Conservation (phyloP, 2,888 invertebrate species). For the Aspidapion aeneum region DNA sequence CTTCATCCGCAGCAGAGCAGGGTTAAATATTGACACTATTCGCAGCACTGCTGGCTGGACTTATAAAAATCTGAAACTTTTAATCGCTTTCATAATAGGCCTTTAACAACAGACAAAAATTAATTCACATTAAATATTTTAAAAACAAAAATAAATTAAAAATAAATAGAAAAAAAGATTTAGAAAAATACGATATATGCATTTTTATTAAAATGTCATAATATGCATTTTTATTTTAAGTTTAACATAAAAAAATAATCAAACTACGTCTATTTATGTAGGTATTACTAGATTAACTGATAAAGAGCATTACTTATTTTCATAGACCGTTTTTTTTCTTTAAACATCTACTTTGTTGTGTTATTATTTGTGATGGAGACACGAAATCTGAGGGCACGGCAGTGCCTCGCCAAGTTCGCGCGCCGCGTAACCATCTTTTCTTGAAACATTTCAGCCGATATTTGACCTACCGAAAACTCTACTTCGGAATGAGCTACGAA, state of each 20-base stretch:
- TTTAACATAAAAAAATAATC: too few species aligned
- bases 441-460: too few species aligned
- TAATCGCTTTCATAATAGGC: slow-evolving; percentile 18
- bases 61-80: slow-evolving; percentile 13
- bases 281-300: background rate
- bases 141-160: too few species aligned
- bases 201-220: background rate
- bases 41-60: slow-evolving; percentile 18
- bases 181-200: too few species aligned
- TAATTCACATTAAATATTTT: background rate
- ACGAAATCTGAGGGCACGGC: too few species aligned
- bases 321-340: background rate
- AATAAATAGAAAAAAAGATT: too few species aligned
- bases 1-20: slow-evolving; percentile 14
- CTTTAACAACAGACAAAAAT: slow-evolving; percentile 3
- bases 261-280: too few species aligned
- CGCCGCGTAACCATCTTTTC: too few species aligned
- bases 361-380: background rate
- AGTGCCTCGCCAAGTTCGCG: too few species aligned
- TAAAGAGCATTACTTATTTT: background rate
- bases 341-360: background rate
- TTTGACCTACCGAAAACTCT: too few species aligned
- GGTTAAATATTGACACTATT: slow-evolving; percentile 14
- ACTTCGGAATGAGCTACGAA: too few species aligned
- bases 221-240: too few species aligned